These are phyloP conservation scores for Macrobrachium nipponense DNA, from an alignment of 1,140 invertebrate genomes.

Conservation along the genomic window DNA sequence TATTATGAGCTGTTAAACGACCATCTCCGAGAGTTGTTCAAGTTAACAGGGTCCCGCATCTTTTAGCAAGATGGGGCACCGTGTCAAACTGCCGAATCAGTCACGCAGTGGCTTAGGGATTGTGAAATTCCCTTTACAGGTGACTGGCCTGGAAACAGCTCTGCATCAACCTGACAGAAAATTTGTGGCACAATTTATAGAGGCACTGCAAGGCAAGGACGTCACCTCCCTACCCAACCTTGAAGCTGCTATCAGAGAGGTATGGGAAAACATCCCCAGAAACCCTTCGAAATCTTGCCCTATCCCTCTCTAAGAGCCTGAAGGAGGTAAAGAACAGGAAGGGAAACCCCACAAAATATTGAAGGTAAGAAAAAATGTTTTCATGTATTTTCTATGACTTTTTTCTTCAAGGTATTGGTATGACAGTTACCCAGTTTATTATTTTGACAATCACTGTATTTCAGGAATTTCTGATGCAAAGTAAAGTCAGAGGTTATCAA, in stretches of 20 bases:
- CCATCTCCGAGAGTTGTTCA: conserved; percentile 20
- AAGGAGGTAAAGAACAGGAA: conserved; percentile 1
- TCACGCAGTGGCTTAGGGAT: conserved; percentile 17
- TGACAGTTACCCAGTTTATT: too few species aligned
- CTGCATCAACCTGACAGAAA: conserved; percentile 28
- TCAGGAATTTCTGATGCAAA: too few species aligned
- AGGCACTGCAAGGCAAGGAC: conserved; percentile 13
- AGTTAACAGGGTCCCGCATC: background rate
- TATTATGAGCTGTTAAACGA: conserved; percentile 34
- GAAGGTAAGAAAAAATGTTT: conserved; percentile 9
- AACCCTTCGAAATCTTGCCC: conserved; percentile 3
- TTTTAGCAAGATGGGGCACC: conserved; percentile 36
- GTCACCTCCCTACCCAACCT: background rate
- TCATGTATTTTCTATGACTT: too few species aligned
- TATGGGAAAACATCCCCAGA: conserved; percentile 3
- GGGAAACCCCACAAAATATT: conserved; percentile 18
- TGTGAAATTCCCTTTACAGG: conserved; percentile 11
- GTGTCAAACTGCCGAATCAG: conserved; percentile 24
- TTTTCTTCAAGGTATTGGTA: too few species aligned
- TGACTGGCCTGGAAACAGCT: conserved; percentile 31
- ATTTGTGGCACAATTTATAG: conserved; percentile 36
- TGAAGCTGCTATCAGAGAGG: conserved; percentile 22
- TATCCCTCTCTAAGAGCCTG: background rate
- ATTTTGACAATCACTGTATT: too few species aligned
- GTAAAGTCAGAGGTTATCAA: too few species aligned